Evolutionary conservation across 2,113 vertebrate genomes (phyloP).

Genomic region (Microcebus tavaratra): DNA sequence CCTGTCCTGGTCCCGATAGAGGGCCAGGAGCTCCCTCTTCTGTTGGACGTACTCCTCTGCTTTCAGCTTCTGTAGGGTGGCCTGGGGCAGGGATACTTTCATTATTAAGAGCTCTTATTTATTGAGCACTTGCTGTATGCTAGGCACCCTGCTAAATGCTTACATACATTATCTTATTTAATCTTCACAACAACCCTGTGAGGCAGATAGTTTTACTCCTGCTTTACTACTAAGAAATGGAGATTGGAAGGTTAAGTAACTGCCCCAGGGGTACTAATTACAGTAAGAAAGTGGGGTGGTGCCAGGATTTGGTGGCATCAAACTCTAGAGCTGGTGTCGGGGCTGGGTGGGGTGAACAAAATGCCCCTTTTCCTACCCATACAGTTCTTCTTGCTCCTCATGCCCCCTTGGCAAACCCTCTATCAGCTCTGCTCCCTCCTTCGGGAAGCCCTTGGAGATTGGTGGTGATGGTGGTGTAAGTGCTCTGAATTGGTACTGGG

Average conservation of each 20-base stretch:
- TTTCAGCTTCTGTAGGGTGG: slow-evolving; percentile 71
- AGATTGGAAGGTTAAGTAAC: not conserved
- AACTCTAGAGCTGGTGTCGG: not conserved
- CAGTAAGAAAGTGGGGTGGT: not conserved
- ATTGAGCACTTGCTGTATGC: not conserved
- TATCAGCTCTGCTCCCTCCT: not conserved
- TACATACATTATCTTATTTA: not conserved
- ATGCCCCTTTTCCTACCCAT: not conserved
- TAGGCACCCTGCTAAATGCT: not conserved
- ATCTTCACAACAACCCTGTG: not conserved
- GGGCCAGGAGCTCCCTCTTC: slow-evolving; percentile 74
- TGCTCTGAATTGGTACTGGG: not conserved
- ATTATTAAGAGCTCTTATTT: not conserved
- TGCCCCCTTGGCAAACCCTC: not conserved
- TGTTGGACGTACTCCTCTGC: slow-evolving; percentile 59
- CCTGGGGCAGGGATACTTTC: not conserved
- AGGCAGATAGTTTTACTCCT: not conserved
- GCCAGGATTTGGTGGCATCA: not conserved
- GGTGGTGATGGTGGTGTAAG: not conserved
- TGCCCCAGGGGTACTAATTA: not conserved
- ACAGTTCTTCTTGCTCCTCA: not conserved
- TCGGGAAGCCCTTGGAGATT: not conserved
- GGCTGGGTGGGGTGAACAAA: not conserved
- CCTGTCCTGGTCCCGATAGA: slow-evolving; percentile 46
- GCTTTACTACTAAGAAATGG: not conserved